A percentile compares a stretch with the other conserved stretches of the same genome.
Evolutionary conservation across 2,113 vertebrate genomes (phyloP).

Genomic region (Platichthys flesus): DNA sequence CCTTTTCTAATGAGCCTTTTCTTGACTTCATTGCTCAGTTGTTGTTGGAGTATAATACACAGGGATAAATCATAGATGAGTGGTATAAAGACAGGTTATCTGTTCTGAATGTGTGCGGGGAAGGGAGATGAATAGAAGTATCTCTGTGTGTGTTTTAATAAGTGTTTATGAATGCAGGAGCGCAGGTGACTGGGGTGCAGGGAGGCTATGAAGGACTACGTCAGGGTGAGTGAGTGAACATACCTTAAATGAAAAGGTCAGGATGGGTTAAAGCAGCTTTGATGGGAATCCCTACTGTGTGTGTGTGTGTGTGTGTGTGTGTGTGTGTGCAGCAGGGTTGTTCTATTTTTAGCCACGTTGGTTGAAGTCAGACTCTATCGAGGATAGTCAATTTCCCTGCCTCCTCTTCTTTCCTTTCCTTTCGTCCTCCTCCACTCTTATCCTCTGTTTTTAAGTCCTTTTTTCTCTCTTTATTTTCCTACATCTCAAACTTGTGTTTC

Average conservation of each 20-base stretch:
- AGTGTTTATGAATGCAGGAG: constrained; percentile 18
- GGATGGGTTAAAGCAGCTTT: constrained; percentile 62
- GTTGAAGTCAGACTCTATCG: constrained; percentile 61
- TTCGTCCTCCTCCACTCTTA: not conserved
- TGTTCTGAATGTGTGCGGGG: not conserved
- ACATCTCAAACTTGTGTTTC: not conserved
- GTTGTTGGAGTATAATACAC: too few species aligned
- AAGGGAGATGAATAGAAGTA: not conserved
- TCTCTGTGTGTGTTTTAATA: not conserved
- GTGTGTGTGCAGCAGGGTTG: constrained; percentile 21
- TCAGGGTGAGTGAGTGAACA: constrained; percentile 29
- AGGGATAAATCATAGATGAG: not conserved
- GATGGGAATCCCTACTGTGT: constrained; percentile 44
- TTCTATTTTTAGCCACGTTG: constrained; percentile 69
- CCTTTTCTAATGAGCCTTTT: not conserved
- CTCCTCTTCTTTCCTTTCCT: not conserved
- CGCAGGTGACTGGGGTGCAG: constrained; percentile 17
- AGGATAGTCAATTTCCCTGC: constrained; percentile 46
- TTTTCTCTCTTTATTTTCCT: not conserved
- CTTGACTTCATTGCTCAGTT: too few species aligned
- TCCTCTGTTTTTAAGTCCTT: not conserved
- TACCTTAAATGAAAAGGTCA: constrained; percentile 71
- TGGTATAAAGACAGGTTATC: not conserved
- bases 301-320: constrained; percentile 28
- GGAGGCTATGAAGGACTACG: constrained; percentile 35